A percentile compares a stretch with the other conserved stretches of the same genome.
Evolutionary conservation across 2,888 invertebrate species (phyloP).

Genomic region (Sussaba pulchella): DNA sequence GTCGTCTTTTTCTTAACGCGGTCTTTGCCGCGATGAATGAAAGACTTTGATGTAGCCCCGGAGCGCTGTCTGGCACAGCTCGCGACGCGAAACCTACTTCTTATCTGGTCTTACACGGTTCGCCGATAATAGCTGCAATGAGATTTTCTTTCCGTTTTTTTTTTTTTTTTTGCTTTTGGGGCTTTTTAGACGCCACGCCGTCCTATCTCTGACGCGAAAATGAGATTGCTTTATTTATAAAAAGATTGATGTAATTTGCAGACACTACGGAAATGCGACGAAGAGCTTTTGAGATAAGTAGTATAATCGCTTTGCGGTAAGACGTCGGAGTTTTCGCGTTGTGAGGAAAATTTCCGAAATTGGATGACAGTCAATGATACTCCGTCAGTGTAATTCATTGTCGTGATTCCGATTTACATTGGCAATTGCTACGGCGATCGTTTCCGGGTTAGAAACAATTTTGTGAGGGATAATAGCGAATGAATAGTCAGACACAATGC

Average conservation of each 20-base stretch:
- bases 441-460: too few relatives aligned
- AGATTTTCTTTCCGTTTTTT: too few relatives aligned
- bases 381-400: too few relatives aligned
- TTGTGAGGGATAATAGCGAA: too few relatives aligned
- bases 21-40: slow-evolving; percentile 34
- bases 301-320: too few relatives aligned
- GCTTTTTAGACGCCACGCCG: slow-evolving; percentile 4
- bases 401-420: too few relatives aligned
- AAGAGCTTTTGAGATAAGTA: too few relatives aligned
- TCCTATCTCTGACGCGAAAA: not conserved
- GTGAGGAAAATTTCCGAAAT: too few relatives aligned
- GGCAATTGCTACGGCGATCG: too few relatives aligned
- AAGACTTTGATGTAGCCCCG: slow-evolving; percentile 45
- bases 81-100: slow-evolving; percentile 31
- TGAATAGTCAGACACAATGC: not conserved
- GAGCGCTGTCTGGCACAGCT: not conserved
- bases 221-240: not conserved
- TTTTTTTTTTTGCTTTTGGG: slow-evolving; percentile 13
- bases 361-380: too few relatives aligned
- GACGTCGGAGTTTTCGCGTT: too few relatives aligned
- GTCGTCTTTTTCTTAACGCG: not conserved
- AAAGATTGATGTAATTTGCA: not conserved
- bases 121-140: slow-evolving; percentile 14
- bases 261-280: too few relatives aligned
- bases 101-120: slow-evolving; percentile 33